Evolutionary conservation across 2,113 vertebrate genomes (phyloP), one percentile per base, ranked within the genome.

Genomic region (Heteronetta atricapilla): DNA sequence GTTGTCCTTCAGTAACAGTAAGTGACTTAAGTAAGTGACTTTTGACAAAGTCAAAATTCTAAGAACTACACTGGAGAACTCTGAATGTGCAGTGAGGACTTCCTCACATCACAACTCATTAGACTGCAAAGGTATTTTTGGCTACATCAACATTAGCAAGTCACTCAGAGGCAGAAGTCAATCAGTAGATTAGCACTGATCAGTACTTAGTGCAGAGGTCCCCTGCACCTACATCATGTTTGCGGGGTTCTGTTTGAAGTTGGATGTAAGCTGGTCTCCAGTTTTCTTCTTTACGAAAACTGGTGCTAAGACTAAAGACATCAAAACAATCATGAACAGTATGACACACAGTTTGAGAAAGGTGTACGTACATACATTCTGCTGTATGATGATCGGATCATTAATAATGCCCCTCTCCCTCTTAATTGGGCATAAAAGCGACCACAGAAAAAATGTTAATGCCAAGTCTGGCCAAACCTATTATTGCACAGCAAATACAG

Each of bases 21-120:
- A 25, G 6, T 1, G 0, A 56, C 14, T 50, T 12, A 44, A 4
- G n/a, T n/a, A n/a, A n/a, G n/a, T n/a, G n/a, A n/a, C n/a, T n/a
- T n/a, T 63, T 68, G 19, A 1, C 17, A 23, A 88, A 77, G 10
- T 16, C 18, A 63, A 63, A 15, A 64, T 20, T n/a, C 31, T 29
- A 42, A 79, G 64, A 38, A 7, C 25, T 13, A 86, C 28, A 81
- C 25, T 10, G 4, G 9, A 82, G 23, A 13, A 72, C 5, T 64
- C 16, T 34, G 31, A 63, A 81, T 11, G 16, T 48, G 15, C 18
- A 16, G 21, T 82, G 40, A 20, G 50, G 59, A 69, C 16, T 62
- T 78, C 33, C 53, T 18, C 58, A 25, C 36, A 69, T 6, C 3
- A 3, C 29, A 62, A 15, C 48, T 7, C 40, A 21, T 56, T 40